These are phyloP conservation scores for Rhabdomys pumilio DNA, from an alignment of 2,797 vertebrate species.

Conservation along the genomic window DNA sequence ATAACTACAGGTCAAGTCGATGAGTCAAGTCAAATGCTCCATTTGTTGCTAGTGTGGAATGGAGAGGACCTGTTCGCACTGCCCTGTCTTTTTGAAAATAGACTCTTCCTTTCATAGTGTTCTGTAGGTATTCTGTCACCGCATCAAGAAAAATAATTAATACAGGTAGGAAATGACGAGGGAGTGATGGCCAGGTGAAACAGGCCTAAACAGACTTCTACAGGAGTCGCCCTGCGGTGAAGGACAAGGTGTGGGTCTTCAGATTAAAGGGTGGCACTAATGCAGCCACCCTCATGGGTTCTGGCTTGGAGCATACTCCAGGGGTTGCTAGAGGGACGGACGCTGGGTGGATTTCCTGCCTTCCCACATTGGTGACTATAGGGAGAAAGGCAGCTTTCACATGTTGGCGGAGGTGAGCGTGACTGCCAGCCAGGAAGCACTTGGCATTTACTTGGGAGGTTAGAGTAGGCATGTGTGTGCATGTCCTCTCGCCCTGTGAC, in stretches of 20 bases:
- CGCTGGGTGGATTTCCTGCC: neutral
- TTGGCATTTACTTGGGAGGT: neutral
- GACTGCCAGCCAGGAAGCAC: neutral
- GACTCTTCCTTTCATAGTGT: neutral
- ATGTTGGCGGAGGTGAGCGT: neutral
- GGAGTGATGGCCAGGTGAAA: neutral
- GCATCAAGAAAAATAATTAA: neutral
- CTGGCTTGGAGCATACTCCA: neutral
- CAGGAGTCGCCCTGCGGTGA: neutral
- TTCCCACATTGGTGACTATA: neutral
- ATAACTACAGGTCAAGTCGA: neutral
- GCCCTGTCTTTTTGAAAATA: neutral
- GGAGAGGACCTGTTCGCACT: too few species aligned
- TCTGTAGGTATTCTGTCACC: neutral
- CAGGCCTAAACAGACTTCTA: neutral
- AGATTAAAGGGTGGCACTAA: neutral
- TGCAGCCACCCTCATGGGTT: neutral
- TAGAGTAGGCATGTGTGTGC: rapidly evolving
- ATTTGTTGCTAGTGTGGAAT: neutral
- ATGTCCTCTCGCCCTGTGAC: too few species aligned
- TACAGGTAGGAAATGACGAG: neutral
- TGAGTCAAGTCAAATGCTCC: neutral
- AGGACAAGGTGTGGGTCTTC: neutral
- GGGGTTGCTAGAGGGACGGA: neutral
- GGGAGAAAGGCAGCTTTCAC: neutral